Conservation (phyloP, 2,113 vertebrate species). For the Peromyscus leucopus region DNA sequence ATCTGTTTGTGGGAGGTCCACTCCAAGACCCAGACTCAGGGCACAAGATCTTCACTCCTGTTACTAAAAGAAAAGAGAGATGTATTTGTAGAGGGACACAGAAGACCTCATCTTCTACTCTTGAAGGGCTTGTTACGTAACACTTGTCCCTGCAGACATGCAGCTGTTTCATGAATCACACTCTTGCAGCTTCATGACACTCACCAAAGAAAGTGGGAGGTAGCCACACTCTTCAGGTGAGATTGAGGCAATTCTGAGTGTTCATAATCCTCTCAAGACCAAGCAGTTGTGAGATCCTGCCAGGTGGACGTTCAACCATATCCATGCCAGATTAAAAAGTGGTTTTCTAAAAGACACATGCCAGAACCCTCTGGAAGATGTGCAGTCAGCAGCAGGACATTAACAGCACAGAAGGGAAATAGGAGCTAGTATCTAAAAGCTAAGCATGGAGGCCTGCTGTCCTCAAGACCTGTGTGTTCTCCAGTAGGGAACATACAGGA, state of each 20-base stretch:
- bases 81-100: neutral
- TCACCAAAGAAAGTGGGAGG: neutral
- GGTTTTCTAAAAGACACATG: no score
- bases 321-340: neutral
- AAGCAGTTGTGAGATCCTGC: neutral
- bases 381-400: no score
- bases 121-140: neutral
- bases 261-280: neutral
- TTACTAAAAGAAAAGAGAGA: neutral
- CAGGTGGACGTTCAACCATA: neutral
- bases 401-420: neutral
- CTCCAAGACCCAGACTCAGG: neutral
- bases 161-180: no score
- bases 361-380: neutral
- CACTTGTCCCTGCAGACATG: neutral
- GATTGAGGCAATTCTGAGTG: neutral
- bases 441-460: neutral
- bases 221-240: neutral
- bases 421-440: neutral
- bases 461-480: neutral
- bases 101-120: neutral
- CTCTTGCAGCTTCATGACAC: neutral
- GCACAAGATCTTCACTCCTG: neutral
- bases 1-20: neutral
- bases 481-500: neutral